Base-by-base conservation (phyloP, 2,113 vertebrate genomes). In the Menura novaehollandiae region DNA sequence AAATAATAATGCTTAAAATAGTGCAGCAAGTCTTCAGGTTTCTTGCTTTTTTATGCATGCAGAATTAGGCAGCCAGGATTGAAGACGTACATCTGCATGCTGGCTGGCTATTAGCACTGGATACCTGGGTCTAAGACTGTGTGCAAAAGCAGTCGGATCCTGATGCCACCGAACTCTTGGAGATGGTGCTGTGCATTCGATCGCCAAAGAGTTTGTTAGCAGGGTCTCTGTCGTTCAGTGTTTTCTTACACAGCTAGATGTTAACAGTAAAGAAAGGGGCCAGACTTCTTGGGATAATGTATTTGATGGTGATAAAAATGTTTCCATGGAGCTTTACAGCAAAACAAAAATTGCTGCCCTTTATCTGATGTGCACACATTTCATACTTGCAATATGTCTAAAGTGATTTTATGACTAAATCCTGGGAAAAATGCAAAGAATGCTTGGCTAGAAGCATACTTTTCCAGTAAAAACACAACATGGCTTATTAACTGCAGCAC, bases 401-500 rank as follows among this genome's bases (percentile, higher is more conserved):
- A 90, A 92, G 95, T 93, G 96, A 96, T 97, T 98, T 98, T 96
- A 95, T 98, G 96, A 97, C 97, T 98, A 98, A 97, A 98, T 98
- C 97, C 96, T 98, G 97, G 97, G 97, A 98, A 98, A 98, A 98
- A 98, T 97, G 97, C 97, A 89, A 97, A 97, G 98, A 98, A 98
- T 98, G 97, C 96, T 95, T 97, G 97, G 97, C 97, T 91, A 92
- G 95, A 96, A 96, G 85, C 91, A 85, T 56, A 93, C 90, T 97
- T 98, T 97, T 97, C 98, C 97, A 98, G 97, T 95, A 97, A 97
- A 98, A 98, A 98, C 97, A 98, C 88, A 97, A 95, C 93, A 95
- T 81, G 85, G 95, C 91, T 97, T 96, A 96, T 98, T 98, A 97
- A 97, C 94, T 96, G 91, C 71, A 18, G 95, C 93, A 96, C 92